These are phyloP conservation scores for Cyprinodon variegatus DNA, from an alignment of 2,113 vertebrate species.

Conservation along the genomic window DNA sequence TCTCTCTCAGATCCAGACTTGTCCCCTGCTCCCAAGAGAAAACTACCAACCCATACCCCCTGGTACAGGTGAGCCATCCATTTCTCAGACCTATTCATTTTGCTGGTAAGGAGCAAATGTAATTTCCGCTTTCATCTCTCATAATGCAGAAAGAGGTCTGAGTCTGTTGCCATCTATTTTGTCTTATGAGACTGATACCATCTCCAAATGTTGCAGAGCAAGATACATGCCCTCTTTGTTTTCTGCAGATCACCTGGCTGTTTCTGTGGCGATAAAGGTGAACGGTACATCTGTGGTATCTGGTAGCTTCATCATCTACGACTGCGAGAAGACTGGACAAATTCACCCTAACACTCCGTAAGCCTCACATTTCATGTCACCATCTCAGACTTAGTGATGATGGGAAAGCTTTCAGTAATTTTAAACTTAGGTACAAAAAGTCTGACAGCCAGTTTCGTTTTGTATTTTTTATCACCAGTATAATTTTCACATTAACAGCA, in stretches of 20 bases:
- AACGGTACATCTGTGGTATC: slow-evolving; percentile 86
- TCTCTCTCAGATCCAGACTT: slow-evolving; percentile 88
- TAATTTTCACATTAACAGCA: neutral
- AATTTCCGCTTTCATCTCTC: slow-evolving; percentile 53
- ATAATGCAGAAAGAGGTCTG: slow-evolving; percentile 17
- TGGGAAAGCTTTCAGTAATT: neutral
- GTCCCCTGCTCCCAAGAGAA: slow-evolving; percentile 84
- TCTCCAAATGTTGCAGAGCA: slow-evolving; percentile 17
- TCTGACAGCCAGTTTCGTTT: no score
- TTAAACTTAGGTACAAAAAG: neutral
- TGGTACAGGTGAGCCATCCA: slow-evolving; percentile 80
- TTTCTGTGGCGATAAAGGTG: slow-evolving; percentile 87
- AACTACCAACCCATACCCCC: slow-evolving; percentile 82
- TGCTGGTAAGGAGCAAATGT: slow-evolving; percentile 25
- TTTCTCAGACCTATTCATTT: slow-evolving; percentile 16
- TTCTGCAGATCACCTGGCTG: slow-evolving; percentile 86
- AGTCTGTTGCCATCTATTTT: slow-evolving; percentile 30
- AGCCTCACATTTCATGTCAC: slow-evolving; percentile 71
- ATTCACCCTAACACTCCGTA: slow-evolving; percentile 87
- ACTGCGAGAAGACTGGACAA: slow-evolving; percentile 87
- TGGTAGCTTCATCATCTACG: slow-evolving; percentile 91
- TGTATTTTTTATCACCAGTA: neutral
- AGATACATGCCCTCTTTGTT: slow-evolving; percentile 55
- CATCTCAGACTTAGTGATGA: slow-evolving; percentile 8
- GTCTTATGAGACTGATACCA: slow-evolving; percentile 40